These are phyloP conservation scores for Galerucella nymphaeae DNA, from an alignment of 2,888 invertebrate species.

Conservation along the genomic window DNA sequence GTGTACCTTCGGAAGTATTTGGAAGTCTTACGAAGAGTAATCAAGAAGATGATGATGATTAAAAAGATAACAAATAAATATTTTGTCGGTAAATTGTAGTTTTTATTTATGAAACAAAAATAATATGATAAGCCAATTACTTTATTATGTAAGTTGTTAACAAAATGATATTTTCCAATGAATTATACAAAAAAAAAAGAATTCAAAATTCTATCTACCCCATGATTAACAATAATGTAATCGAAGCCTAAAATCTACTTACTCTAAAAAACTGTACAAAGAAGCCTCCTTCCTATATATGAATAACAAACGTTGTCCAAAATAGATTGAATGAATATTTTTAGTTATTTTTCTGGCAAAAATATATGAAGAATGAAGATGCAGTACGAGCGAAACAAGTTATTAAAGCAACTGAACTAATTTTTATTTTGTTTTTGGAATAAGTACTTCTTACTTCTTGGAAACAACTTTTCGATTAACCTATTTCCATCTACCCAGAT, in stretches of 20 bases:
- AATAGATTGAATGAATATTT: too few relatives aligned
- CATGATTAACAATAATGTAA: slow-evolving; percentile 15
- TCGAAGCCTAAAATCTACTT: not conserved
- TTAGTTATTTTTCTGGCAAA: too few relatives aligned
- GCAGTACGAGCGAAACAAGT: too few relatives aligned
- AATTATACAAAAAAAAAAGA: slow-evolving; percentile 5
- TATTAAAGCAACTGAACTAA: too few relatives aligned
- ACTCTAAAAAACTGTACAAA: slow-evolving; percentile 1
- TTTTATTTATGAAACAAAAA: not conserved
- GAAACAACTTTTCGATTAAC: too few relatives aligned
- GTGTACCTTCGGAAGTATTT: slow-evolving; percentile 91
- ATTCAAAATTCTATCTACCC: not conserved
- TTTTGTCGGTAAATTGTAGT: too few relatives aligned
- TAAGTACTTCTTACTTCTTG: too few relatives aligned
- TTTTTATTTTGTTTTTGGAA: too few relatives aligned
- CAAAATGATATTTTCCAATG: slow-evolving; percentile 4
- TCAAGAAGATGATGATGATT: slow-evolving; percentile 34
- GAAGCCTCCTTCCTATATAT: too few relatives aligned
- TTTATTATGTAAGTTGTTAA: slow-evolving; percentile 22
- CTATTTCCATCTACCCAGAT: too few relatives aligned
- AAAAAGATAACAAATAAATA: too few relatives aligned
- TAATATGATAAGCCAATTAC: slow-evolving; percentile 11
- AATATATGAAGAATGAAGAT: too few relatives aligned
- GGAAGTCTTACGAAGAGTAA: slow-evolving; percentile 75
- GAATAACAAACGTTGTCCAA: not conserved